These are phyloP conservation scores for Hylyphantes graminicola DNA, from an alignment of 1,140 invertebrate species.

Conservation along the genomic window DNA sequence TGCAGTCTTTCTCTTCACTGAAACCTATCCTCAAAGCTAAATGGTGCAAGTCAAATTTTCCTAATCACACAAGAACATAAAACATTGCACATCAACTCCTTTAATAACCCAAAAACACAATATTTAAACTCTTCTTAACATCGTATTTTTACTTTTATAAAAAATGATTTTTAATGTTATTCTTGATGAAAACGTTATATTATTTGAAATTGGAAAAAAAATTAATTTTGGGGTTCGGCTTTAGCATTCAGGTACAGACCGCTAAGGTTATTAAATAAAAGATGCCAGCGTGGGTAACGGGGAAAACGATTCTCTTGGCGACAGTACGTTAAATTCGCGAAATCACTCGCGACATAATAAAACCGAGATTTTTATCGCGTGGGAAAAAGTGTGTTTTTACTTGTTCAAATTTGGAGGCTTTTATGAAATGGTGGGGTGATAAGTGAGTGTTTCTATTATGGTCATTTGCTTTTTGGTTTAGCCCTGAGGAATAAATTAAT, in stretches of 20 bases:
- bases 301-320: background rate
- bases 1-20: background rate
- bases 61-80: too few relatives aligned
- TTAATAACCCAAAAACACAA: too few relatives aligned
- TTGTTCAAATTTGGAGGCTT: slow-evolving; percentile 33
- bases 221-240: too few relatives aligned
- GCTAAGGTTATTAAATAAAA: slow-evolving; percentile 50
- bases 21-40: background rate
- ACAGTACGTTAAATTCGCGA: slow-evolving; percentile 7
- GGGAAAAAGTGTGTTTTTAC: slow-evolving; percentile 39
- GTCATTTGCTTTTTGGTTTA: slow-evolving; percentile 39
- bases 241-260: too few relatives aligned
- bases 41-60: too few relatives aligned
- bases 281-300: slow-evolving; percentile 11
- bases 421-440: slow-evolving; percentile 11
- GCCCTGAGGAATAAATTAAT: slow-evolving; percentile 34
- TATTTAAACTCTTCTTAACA: too few relatives aligned
- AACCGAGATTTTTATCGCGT: slow-evolving; percentile 48
- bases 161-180: too few relatives aligned
- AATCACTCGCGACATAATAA: slow-evolving; percentile 48
- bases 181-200: too few relatives aligned
- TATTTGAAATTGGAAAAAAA: too few relatives aligned
- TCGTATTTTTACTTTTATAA: too few relatives aligned
- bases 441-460: slow-evolving; percentile 51
- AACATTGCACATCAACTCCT: too few relatives aligned